Percentiles rank a stretch among this genome's conserved stretches.
phyloP scores from a whole-genome alignment of 2,113 vertebrate species.

The Dicrurus megarhynchus region DNA sequence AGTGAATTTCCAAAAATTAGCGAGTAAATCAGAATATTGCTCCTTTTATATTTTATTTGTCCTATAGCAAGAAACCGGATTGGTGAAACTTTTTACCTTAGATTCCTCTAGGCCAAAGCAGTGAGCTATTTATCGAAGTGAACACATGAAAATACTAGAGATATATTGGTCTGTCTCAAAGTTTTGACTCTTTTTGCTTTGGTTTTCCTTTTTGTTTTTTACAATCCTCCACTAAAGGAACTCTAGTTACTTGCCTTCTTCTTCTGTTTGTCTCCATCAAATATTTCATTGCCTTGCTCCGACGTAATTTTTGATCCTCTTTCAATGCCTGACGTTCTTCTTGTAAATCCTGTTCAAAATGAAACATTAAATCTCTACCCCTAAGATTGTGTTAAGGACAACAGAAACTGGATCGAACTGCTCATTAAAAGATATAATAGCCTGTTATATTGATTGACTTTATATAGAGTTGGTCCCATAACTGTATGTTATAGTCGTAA shows the following conservation, averaged over 20 bases:
- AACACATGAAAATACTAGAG: neutral
- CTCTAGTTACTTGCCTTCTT: conserved; percentile 77
- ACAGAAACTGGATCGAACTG: neutral
- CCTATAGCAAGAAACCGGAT: neutral
- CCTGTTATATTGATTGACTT: neutral
- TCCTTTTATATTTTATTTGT: neutral
- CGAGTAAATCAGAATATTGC: neutral
- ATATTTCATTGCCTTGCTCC: conserved; percentile 77
- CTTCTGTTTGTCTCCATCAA: conserved; percentile 86
- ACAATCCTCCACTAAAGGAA: neutral
- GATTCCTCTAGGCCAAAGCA: neutral
- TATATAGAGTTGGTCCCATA: neutral
- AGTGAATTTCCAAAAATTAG: neutral
- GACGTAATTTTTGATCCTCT: conserved; percentile 82
- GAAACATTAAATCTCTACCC: conserved; percentile 65
- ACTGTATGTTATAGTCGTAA: neutral
- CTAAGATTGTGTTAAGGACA: conserved; percentile 72
- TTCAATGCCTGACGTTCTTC: conserved; percentile 77
- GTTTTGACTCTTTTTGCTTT: neutral
- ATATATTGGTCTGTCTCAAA: neutral
- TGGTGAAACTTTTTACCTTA: neutral
- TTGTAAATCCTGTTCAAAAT: conserved; percentile 70
- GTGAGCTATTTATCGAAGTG: neutral
- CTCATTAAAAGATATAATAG: neutral
- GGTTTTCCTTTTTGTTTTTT: neutral